These are phyloP conservation scores for Leptinotarsa haldemani DNA, from an alignment of 2,888 invertebrate genomes.

Conservation along the genomic window DNA sequence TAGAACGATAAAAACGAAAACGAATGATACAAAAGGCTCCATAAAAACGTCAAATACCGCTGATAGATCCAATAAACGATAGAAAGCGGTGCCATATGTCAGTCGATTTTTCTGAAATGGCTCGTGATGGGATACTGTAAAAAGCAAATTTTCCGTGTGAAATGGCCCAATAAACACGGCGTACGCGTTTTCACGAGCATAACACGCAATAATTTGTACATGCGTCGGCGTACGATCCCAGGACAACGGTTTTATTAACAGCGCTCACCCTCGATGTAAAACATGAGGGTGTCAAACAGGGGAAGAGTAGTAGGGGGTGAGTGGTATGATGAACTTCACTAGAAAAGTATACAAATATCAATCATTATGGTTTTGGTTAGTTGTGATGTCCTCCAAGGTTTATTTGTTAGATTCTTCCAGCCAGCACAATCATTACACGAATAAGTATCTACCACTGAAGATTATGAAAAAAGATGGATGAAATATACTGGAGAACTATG, in stretches of 20 bases:
- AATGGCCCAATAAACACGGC: conserved; percentile 43
- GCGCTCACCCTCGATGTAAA: conserved; percentile 1
- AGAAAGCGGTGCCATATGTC: conserved; percentile 39
- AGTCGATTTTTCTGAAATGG: conserved; percentile 32
- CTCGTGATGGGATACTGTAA: conserved; percentile 53
- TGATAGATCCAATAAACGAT: conserved; percentile 41
- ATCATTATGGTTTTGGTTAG: too few relatives aligned
- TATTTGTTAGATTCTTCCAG: too few relatives aligned
- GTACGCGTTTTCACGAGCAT: background rate
- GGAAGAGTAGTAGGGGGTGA: background rate
- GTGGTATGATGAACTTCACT: too few relatives aligned
- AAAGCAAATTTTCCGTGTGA: conserved; percentile 61
- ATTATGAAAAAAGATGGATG: too few relatives aligned
- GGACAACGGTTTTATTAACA: conserved; percentile 10
- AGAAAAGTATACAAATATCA: too few relatives aligned
- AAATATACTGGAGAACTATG: too few relatives aligned
- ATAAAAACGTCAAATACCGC: conserved; percentile 42
- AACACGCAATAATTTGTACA: conserved; percentile 17
- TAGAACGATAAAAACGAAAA: conserved; percentile 34
- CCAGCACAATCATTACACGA: too few relatives aligned
- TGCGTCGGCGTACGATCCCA: conserved; percentile 2
- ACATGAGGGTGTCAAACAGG: conserved; percentile 1
- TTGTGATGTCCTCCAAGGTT: too few relatives aligned
- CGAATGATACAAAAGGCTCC: conserved; percentile 33
- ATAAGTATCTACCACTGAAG: too few relatives aligned